Percentiles rank a stretch among this genome's conserved stretches.
These are phyloP conservation scores for Mus spretus DNA, from an alignment of 2,797 vertebrate species.

Conservation along the genomic window DNA sequence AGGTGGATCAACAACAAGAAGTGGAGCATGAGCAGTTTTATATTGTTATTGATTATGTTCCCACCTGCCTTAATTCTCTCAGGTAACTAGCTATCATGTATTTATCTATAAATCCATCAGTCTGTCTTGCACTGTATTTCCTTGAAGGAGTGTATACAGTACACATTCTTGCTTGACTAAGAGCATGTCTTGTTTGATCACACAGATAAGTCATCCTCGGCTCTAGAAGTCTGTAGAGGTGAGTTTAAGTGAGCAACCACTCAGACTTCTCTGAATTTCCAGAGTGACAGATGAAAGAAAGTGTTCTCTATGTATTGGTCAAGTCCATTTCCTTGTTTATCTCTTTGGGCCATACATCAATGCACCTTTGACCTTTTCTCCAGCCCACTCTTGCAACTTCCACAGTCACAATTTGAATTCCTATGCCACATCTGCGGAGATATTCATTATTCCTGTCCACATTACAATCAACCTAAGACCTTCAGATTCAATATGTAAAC, in stretches of 20 bases:
- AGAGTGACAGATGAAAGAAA: neutral
- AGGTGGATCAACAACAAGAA: neutral
- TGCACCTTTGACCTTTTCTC: neutral
- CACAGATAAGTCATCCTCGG: neutral
- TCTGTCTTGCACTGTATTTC: neutral
- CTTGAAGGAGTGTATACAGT: conserved; percentile 11
- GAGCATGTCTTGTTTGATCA: conserved; percentile 14
- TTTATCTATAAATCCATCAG: neutral
- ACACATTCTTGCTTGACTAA: neutral
- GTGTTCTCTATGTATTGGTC: neutral
- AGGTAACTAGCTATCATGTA: neutral
- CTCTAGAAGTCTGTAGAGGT: neutral
- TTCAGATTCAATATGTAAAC: neutral
- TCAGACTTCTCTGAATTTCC: conserved; percentile 7
- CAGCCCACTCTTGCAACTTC: neutral
- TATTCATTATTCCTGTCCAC: neutral
- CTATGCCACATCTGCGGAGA: neutral
- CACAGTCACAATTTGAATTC: neutral
- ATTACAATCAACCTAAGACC: neutral
- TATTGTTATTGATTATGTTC: conserved; percentile 43
- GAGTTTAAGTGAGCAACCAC: neutral
- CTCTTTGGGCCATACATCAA: neutral
- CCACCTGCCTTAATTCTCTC: neutral
- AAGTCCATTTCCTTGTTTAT: neutral
- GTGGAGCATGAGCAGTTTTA: neutral